Base-by-base conservation (phyloP, 2,888 invertebrate genomes). In the Tenthredo scrophulariae region DNA sequence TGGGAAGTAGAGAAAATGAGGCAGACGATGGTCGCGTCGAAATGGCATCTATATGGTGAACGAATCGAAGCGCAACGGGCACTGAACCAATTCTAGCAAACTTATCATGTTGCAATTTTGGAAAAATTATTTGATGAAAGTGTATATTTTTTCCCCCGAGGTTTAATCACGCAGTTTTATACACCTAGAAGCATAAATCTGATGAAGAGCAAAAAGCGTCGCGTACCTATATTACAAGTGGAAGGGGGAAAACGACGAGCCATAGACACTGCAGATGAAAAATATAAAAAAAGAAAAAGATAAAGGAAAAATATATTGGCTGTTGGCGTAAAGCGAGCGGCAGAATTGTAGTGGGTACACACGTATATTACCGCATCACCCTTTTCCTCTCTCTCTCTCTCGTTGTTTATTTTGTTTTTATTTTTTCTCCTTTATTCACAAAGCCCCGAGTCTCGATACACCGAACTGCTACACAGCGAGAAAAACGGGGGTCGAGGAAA, bases 1-100 rank as follows among this genome's bases (percentile, higher is more conserved):
- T 29, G 50, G 77, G 33, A 33, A 50, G 26, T 1, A 29, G 29
- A 77, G 77, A 54, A 77, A 77, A 77, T 77, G 77, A 77, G 29
- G 50, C 77, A 77, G 77, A 77, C 77, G 54, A 33, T 77, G 43
- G 77, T 77, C 77, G 77, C 77, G 50, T 77, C 54, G 26, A 77
- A 77, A 46, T 46, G 77, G 77, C 77, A 50, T 77, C 72, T 67
- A n/a, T n/a, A n/a, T n/a, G 15, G 29, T n/a, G 43, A 15, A 22
- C 13, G 74, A 46, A 77, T 26, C n/a, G 50, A 54, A 77, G 13
- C 33, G 29, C 46, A 18, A 29, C 54, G 29, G 54, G 77, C 77
- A 33, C 22, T 9, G 40, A 22, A 43, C 72, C 72, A 43, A 74
- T 43, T 43, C 22, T 9, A 9, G 3, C 9, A 43, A 43, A 74